Evolutionary conservation across 2,888 invertebrate genomes (phyloP).

Genomic region (Sphinx pinastri): DNA sequence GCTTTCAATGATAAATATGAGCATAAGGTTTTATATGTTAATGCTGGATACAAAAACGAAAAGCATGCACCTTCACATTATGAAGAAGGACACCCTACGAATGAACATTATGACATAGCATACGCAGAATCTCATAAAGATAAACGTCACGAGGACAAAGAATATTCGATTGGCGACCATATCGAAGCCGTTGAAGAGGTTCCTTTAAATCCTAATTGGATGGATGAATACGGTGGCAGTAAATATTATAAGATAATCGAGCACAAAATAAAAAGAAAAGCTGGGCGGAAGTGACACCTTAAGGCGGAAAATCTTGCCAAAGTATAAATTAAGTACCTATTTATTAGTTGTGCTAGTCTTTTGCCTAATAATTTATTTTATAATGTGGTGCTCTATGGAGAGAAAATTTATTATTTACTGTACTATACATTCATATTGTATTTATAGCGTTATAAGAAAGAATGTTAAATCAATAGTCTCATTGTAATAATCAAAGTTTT

Average conservation of each 20-base stretch:
- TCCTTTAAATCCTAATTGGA: constrained; percentile 44
- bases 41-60: constrained; percentile 83
- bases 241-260: constrained; percentile 24
- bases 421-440: too few relatives aligned
- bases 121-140: constrained; percentile 29
- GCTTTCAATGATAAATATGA: constrained; percentile 81
- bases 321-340: not conserved
- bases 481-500: too few relatives aligned
- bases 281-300: not conserved
- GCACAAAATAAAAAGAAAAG: not conserved
- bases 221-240: constrained; percentile 43
- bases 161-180: constrained; percentile 30
- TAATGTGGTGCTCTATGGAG: too few relatives aligned
- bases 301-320: constrained; percentile 29
- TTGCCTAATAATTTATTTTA: not conserved
- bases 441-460: too few relatives aligned
- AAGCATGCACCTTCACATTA: constrained; percentile 44
- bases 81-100: constrained; percentile 30
- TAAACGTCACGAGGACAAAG: constrained; percentile 25
- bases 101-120: constrained; percentile 36
- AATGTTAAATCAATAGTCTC: too few relatives aligned
- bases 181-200: constrained; percentile 33
- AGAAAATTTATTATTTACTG: too few relatives aligned
- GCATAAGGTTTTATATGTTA: constrained; percentile 83
- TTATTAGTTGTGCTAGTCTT: constrained; percentile 22